Percentiles rank a stretch among this genome's conserved stretches.
These are phyloP conservation scores for Potamilus streckersoni DNA, from an alignment of 1,140 invertebrate genomes.

Conservation along the genomic window DNA sequence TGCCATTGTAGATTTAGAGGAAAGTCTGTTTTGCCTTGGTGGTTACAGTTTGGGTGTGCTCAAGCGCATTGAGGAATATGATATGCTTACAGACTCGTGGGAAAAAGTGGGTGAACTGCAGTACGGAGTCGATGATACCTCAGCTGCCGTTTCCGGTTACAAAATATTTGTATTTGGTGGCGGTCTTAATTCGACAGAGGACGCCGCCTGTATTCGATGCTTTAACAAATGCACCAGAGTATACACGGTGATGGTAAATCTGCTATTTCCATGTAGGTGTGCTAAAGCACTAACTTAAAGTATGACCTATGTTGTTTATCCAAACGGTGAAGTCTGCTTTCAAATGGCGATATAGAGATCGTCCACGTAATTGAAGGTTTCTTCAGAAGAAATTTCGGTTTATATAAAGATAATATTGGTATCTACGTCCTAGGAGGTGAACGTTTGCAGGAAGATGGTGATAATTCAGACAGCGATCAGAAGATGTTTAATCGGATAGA, in stretches of 20 bases:
- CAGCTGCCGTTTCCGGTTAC: constrained; percentile 30
- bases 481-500: background rate
- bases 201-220: constrained; percentile 39
- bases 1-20: constrained; percentile 36
- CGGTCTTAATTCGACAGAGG: constrained; percentile 26
- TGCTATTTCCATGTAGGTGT: constrained; percentile 1
- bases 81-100: constrained; percentile 38
- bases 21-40: constrained; percentile 40
- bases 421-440: constrained; percentile 13
- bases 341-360: background rate
- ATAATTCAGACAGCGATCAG: background rate
- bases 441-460: background rate
- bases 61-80: constrained; percentile 38
- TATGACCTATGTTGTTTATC: constrained; percentile 6
- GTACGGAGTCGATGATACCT: constrained; percentile 36
- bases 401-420: background rate
- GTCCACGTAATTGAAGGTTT: constrained; percentile 8
- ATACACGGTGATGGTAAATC: constrained; percentile 7
- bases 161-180: constrained; percentile 49
- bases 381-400: constrained; percentile 13
- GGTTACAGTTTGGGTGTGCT: constrained; percentile 38
- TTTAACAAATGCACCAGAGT: constrained; percentile 34
- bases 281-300: constrained; percentile 10
- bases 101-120: constrained; percentile 32
- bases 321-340: constrained; percentile 6